These are phyloP conservation scores for Sepiola atlantica DNA, from an alignment of 2,888 invertebrate genomes.

Conservation along the genomic window DNA sequence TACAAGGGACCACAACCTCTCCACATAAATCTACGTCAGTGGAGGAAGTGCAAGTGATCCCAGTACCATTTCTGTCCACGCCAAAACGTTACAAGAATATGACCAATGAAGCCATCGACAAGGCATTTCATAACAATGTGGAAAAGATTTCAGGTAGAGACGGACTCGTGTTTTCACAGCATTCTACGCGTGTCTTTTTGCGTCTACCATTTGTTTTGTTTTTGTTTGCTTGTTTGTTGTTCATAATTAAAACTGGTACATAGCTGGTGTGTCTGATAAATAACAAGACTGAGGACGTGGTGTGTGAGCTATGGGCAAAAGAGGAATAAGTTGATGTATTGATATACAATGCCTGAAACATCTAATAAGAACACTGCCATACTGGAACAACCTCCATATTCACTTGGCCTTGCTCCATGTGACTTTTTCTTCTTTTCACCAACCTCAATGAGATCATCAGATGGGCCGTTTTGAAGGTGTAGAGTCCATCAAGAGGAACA, in stretches of 20 bases:
- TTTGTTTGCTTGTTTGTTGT: not conserved
- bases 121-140: not conserved
- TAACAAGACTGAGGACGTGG: too few species aligned
- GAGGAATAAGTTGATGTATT: too few species aligned
- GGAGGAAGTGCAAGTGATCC: conserved; percentile 57
- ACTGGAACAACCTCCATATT: too few species aligned
- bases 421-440: too few species aligned
- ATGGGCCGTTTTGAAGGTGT: too few species aligned
- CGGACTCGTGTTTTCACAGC: not conserved
- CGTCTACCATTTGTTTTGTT: too few species aligned
- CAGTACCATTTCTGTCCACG: conserved; percentile 58
- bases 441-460: too few species aligned
- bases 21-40: conserved; percentile 52
- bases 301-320: too few species aligned
- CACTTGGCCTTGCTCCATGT: too few species aligned
- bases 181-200: not conserved
- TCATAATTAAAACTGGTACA: not conserved
- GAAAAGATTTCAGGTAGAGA: not conserved
- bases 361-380: too few species aligned
- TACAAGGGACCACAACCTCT: conserved; percentile 5
- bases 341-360: too few species aligned
- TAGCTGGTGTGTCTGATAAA: not conserved
- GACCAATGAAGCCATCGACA: not conserved
- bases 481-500: too few species aligned
- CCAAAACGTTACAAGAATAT: conserved; percentile 45